Percentiles rank a stretch among this genome's conserved stretches.
These are phyloP conservation scores for Lycocerus yunnanus DNA, from an alignment of 2,888 invertebrate genomes.

Conservation along the genomic window DNA sequence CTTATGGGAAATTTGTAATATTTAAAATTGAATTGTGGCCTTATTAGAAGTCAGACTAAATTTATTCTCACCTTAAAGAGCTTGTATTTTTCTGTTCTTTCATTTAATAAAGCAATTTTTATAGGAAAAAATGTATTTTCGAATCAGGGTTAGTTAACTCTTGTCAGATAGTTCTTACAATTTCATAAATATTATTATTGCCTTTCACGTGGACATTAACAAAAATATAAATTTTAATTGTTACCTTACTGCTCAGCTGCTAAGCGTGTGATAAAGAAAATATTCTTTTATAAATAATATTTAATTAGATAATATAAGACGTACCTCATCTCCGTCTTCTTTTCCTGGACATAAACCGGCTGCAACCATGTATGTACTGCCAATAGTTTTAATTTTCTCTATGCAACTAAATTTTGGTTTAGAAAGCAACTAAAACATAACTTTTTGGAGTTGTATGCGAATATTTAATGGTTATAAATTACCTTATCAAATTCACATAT, in stretches of 20 bases:
- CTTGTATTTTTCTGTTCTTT: too few species aligned
- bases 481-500: constrained; percentile 97
- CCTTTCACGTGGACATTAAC: not conserved
- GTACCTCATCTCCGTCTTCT: constrained; percentile 74
- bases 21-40: too few species aligned
- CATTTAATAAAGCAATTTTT: too few species aligned
- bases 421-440: constrained; percentile 70
- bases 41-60: too few species aligned
- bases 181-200: too few species aligned
- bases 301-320: constrained; percentile 35
- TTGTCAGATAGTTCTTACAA: too few species aligned
- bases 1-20: too few species aligned
- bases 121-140: too few species aligned
- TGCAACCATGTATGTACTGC: constrained; percentile 98
- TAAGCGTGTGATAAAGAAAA: constrained; percentile 17
- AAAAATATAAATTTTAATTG: not conserved
- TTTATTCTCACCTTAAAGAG: too few species aligned
- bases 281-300: constrained; percentile 2
- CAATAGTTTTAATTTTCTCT: constrained; percentile 98
- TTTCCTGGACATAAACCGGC: constrained; percentile 89
- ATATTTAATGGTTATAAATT: not conserved
- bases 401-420: constrained; percentile 95
- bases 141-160: too few species aligned
- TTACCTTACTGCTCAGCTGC: constrained; percentile 28
- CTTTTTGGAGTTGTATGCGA: not conserved